Conservation (phyloP, 2,113 vertebrate genomes). For the Brachyhypopomus occidentalis region DNA sequence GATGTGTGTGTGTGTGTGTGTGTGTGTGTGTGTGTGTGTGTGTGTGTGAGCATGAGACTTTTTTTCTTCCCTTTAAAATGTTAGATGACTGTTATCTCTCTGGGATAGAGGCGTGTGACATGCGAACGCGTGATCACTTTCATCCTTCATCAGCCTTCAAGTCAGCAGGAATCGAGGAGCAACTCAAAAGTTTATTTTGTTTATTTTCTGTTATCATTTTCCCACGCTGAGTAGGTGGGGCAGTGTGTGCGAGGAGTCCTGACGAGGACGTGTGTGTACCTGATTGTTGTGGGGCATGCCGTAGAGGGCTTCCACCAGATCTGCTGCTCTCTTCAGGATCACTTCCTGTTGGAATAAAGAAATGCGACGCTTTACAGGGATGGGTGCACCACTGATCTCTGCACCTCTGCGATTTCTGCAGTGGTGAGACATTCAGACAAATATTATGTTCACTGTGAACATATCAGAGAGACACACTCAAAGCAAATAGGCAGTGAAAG, state of each 20-base stretch:
- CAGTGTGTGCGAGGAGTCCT: neutral
- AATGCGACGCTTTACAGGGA: neutral
- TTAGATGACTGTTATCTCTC: neutral
- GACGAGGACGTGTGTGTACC: slow-evolving; percentile 62
- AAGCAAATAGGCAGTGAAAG: neutral
- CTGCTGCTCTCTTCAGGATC: slow-evolving; percentile 88
- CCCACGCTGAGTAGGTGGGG: neutral
- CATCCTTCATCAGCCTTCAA: neutral
- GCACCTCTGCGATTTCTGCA: neutral
- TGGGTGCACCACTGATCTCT: neutral
- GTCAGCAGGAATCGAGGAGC: neutral
- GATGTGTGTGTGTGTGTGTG: slow-evolving; percentile 1
- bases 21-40: too few relatives aligned
- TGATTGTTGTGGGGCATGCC: slow-evolving; percentile 93
- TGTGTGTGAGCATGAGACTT: too few relatives aligned
- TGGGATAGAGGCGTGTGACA: neutral
- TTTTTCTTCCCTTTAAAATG: neutral
- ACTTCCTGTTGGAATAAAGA: slow-evolving; percentile 77
- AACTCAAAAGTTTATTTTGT: neutral
- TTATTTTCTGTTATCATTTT: neutral
- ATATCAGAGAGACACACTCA: too few relatives aligned
- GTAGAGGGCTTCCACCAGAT: slow-evolving; percentile 87
- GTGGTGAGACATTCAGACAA: neutral
- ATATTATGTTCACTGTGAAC: too few relatives aligned
- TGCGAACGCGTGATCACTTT: neutral